Evolutionary conservation across 1,140 invertebrate species (phyloP).

Genomic region (Drosophila bipectinata): DNA sequence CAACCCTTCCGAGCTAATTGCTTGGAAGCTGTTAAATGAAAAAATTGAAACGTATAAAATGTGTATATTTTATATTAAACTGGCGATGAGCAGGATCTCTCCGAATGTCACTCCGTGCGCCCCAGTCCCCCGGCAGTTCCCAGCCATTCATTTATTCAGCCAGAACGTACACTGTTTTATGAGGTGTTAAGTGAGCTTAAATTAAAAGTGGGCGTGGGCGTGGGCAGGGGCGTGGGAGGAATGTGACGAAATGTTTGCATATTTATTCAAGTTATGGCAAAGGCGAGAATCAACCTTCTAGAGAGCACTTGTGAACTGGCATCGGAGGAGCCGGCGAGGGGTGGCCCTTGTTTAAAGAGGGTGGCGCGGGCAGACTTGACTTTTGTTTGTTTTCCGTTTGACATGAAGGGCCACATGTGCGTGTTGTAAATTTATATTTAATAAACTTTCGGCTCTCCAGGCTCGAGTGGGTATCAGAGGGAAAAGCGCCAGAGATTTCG

Average conservation of each 20-base stretch:
- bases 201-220: conserved; percentile 62
- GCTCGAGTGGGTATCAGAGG: conserved; percentile 52
- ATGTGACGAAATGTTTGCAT: conserved; percentile 80
- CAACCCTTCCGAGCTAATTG: conserved; percentile 79
- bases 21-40: conserved; percentile 81
- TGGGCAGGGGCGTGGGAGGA: conserved; percentile 12
- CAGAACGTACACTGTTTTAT: conserved; percentile 74
- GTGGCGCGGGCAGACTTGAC: conserved; percentile 51
- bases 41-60: conserved; percentile 81
- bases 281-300: conserved; percentile 38
- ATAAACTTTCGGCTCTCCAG: conserved; percentile 61
- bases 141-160: conserved; percentile 48
- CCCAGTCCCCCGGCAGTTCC: neutral
- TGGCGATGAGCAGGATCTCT: conserved; percentile 20
- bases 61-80: conserved; percentile 76
- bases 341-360: conserved; percentile 49
- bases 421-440: conserved; percentile 75
- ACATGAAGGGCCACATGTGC: conserved; percentile 60
- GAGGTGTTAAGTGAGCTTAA: conserved; percentile 81
- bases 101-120: conserved; percentile 27
- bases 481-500: conserved; percentile 6
- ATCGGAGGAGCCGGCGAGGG: conserved; percentile 12
- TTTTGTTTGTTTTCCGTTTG: conserved; percentile 64
- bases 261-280: conserved; percentile 75
- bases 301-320: conserved; percentile 34